phyloP scores from a whole-genome alignment of 2,888 invertebrate genomes.

The Dasysyrphus tricinctus region DNA sequence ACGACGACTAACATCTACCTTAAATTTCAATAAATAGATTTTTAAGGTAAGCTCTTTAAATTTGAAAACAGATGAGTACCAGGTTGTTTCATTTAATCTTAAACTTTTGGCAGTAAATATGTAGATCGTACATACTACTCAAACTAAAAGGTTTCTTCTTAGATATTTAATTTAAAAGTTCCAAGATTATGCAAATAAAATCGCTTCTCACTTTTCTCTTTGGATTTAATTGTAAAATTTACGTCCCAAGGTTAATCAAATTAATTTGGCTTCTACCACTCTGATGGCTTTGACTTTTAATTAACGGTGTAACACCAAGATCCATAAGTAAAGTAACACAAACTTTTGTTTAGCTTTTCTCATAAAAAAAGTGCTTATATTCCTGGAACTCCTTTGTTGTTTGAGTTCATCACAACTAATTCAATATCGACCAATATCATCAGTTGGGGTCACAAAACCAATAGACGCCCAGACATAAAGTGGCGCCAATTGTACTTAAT shows the following conservation, averaged over 20 bases:
- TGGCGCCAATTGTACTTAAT: constrained; percentile 46
- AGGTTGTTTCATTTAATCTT: too few species aligned
- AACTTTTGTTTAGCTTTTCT: neutral
- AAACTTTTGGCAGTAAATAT: too few species aligned
- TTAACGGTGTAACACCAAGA: constrained; percentile 14
- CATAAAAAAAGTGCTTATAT: neutral
- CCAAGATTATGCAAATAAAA: too few species aligned
- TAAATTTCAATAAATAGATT: too few species aligned
- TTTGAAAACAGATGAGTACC: too few species aligned
- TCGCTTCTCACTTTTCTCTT: too few species aligned
- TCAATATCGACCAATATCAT: constrained; percentile 18
- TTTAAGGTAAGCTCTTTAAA: too few species aligned
- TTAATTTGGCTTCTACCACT: neutral
- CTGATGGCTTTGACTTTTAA: constrained; percentile 17
- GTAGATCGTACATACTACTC: too few species aligned
- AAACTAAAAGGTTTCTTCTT: too few species aligned
- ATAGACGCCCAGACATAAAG: constrained; percentile 34
- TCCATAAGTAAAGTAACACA: neutral
- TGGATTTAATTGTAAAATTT: neutral
- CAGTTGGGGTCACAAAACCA: constrained; percentile 18
- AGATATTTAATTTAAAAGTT: too few species aligned
- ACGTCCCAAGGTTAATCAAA: neutral
- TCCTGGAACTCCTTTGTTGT: neutral
- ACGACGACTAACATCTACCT: too few species aligned
- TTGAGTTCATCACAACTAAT: neutral